Percentiles rank a stretch among this genome's conserved stretches.
Evolutionary conservation across 1,140 invertebrate species (phyloP).

Genomic region (Teleogryllus occipitalis): DNA sequence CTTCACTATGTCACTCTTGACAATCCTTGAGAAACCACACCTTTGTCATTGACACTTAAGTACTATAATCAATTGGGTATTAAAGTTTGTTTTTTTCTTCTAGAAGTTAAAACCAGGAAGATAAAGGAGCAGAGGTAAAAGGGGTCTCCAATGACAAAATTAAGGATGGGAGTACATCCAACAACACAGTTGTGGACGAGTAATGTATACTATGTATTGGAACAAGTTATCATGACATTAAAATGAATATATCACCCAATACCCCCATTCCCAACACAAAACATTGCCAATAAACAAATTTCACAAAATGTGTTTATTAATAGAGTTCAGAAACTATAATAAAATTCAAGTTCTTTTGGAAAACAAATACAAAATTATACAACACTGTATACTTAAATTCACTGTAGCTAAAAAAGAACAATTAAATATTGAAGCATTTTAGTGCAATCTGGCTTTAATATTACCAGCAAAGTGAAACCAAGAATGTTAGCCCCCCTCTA

Average conservation of each 20-base stretch:
- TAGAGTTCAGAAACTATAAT: neutral
- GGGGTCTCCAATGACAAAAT: too few relatives aligned
- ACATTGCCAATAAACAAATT: slow-evolving; percentile 16
- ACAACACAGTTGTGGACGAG: too few relatives aligned
- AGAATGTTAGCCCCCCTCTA: neutral
- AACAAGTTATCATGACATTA: neutral
- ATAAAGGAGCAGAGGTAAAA: too few relatives aligned
- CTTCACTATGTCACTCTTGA: too few relatives aligned
- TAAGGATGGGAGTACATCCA: too few relatives aligned
- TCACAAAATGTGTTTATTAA: neutral
- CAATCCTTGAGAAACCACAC: too few relatives aligned
- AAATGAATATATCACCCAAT: neutral
- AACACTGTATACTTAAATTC: neutral
- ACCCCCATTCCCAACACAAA: slow-evolving; percentile 13
- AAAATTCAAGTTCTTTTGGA: neutral
- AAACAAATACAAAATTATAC: slow-evolving; percentile 1
- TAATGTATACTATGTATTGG: neutral
- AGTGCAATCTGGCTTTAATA: neutral
- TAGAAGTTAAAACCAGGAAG: too few relatives aligned
- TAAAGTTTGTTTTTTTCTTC: too few relatives aligned
- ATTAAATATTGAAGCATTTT: neutral
- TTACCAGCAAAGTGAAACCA: neutral
- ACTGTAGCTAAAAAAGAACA: neutral
- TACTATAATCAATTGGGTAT: too few relatives aligned
- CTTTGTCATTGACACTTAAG: too few relatives aligned